These are phyloP conservation scores for Yponomeuta plumbellus DNA, from an alignment of 2,888 invertebrate species.

Conservation along the genomic window DNA sequence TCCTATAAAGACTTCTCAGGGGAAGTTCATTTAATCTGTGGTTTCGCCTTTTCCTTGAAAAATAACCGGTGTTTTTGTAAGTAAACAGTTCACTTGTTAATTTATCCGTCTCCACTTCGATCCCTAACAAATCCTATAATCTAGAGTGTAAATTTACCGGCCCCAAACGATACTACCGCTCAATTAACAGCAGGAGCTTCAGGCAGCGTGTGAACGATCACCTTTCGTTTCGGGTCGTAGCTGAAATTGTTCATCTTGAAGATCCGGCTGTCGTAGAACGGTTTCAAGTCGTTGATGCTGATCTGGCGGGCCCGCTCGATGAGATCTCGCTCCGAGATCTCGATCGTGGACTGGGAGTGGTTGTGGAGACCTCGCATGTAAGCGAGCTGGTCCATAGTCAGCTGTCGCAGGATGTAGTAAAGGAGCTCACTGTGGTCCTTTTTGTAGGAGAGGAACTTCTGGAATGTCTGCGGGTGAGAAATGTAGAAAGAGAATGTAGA, in stretches of 20 bases:
- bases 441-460: slow-evolving; percentile 93
- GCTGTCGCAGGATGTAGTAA: slow-evolving; percentile 95
- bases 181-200: slow-evolving; percentile 58
- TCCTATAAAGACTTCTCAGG: too few species aligned
- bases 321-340: slow-evolving; percentile 84
- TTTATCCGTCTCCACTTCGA: too few species aligned
- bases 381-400: slow-evolving; percentile 92
- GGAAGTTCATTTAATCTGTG: too few species aligned
- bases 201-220: slow-evolving; percentile 88
- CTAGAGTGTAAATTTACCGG: too few species aligned
- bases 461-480: slow-evolving; percentile 85
- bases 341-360: slow-evolving; percentile 82
- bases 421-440: slow-evolving; percentile 97
- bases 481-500: background rate
- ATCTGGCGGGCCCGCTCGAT: slow-evolving; percentile 90
- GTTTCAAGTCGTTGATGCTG: slow-evolving; percentile 90
- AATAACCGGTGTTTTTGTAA: too few species aligned
- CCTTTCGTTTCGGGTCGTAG: slow-evolving; percentile 88
- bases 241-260: slow-evolving; percentile 92
- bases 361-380: slow-evolving; percentile 85
- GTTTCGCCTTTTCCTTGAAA: too few species aligned
- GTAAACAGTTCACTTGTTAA: too few species aligned
- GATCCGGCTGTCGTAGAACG: slow-evolving; percentile 93
- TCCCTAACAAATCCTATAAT: too few species aligned
- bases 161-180: background rate